These are phyloP conservation scores for Ditylenchus dipsaci DNA, from an alignment of 1,140 invertebrate species.

Conservation along the genomic window DNA sequence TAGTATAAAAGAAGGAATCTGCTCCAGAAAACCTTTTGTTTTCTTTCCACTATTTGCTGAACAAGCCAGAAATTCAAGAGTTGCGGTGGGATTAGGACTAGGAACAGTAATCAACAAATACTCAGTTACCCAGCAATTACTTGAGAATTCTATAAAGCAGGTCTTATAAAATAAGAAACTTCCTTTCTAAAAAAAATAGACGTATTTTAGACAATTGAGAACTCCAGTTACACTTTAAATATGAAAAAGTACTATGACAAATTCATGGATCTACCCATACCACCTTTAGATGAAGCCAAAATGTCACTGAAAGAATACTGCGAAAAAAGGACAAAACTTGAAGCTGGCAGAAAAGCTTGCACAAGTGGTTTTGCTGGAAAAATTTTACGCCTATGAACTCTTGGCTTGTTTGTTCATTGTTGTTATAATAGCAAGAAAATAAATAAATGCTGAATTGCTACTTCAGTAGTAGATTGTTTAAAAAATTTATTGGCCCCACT, in stretches of 20 bases:
- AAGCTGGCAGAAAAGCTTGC: neutral
- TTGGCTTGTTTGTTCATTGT: neutral
- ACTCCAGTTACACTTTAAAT: neutral
- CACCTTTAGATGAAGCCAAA: slow-evolving; percentile 2
- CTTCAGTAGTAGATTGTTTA: too few species aligned
- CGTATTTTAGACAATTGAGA: slow-evolving; percentile 1
- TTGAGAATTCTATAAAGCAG: neutral
- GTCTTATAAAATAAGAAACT: neutral
- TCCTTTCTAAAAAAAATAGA: neutral
- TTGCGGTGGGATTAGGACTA: slow-evolving; percentile 20
- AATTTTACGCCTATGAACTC: neutral
- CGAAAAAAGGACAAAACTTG: neutral
- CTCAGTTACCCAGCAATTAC: neutral
- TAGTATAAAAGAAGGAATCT: slow-evolving; percentile 43
- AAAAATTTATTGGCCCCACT: too few species aligned
- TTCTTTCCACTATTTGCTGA: slow-evolving; percentile 37
- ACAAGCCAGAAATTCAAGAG: slow-evolving; percentile 25
- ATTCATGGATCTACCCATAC: neutral
- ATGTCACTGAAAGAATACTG: neutral
- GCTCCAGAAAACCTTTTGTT: slow-evolving; percentile 25
- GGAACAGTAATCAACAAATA: slow-evolving; percentile 28
- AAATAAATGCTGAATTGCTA: too few species aligned
- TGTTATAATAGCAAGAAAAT: neutral
- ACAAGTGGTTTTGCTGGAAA: neutral
- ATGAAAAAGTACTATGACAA: neutral